phyloP scores from a whole-genome alignment of 2,888 invertebrate genomes.

The Hirtodrosophila confusa region DNA sequence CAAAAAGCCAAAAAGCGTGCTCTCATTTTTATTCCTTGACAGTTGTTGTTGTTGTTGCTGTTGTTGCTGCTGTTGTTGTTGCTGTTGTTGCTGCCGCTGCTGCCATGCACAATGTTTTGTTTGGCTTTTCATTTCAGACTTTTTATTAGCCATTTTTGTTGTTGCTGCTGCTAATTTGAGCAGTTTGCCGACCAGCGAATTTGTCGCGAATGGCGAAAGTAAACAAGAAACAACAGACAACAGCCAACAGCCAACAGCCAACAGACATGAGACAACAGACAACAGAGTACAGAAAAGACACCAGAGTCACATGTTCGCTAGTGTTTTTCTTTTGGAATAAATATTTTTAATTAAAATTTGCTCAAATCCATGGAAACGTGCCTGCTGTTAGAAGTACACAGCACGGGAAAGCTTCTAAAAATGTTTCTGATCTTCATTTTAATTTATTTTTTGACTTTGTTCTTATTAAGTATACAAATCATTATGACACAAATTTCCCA shows the following conservation, averaged over 20 bases:
- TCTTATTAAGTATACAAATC: no score
- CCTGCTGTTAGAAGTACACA: slow-evolving; percentile 29
- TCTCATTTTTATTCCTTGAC: slow-evolving; percentile 72
- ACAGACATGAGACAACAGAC: slow-evolving; percentile 35
- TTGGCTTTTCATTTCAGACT: slow-evolving; percentile 65
- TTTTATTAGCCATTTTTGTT: slow-evolving; percentile 58
- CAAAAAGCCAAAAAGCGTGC: slow-evolving; percentile 74
- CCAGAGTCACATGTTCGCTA: slow-evolving; percentile 52
- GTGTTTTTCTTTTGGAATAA: slow-evolving; percentile 52
- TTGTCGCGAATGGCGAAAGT: slow-evolving; percentile 64
- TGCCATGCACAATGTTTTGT: slow-evolving; percentile 66
- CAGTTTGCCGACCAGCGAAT: slow-evolving; percentile 60
- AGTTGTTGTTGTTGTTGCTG: slow-evolving; percentile 35
- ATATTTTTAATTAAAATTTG: slow-evolving; percentile 75
- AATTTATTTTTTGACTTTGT: no score
- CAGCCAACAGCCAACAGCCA: slow-evolving; percentile 37
- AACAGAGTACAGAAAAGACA: slow-evolving; percentile 39
- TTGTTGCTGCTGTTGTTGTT: slow-evolving; percentile 18
- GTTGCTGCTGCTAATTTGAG: slow-evolving; percentile 72
- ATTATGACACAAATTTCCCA: no score
- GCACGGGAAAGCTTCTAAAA: neutral
- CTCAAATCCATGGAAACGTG: slow-evolving; percentile 46
- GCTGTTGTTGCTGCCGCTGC: slow-evolving; percentile 32
- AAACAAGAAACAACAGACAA: slow-evolving; percentile 55
- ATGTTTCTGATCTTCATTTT: slow-evolving; percentile 2